Evolutionary conservation across 2,113 vertebrate genomes (phyloP).

Genomic region (Stictonetta naevosa): DNA sequence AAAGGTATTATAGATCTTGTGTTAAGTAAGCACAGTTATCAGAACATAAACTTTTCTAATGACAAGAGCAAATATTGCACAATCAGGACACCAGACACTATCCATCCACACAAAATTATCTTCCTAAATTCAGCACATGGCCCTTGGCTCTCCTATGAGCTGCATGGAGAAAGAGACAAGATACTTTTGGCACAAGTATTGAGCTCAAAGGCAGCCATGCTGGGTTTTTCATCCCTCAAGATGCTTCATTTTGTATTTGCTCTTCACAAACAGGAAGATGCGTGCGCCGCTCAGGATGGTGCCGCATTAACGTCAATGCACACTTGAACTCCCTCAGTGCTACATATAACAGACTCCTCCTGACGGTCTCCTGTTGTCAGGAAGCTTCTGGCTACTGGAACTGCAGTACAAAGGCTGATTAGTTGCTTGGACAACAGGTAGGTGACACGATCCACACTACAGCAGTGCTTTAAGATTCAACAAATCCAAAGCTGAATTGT

Average conservation of each 20-base stretch:
- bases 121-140: not conserved
- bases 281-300: not conserved
- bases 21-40: constrained; percentile 51
- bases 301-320: not conserved
- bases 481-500: not conserved
- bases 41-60: constrained; percentile 43
- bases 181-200: not conserved
- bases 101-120: not conserved
- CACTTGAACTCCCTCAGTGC: not conserved
- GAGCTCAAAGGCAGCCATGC: not conserved
- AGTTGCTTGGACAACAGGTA: not conserved
- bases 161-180: not conserved
- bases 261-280: not conserved
- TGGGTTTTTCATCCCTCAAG: not conserved
- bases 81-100: constrained; percentile 15
- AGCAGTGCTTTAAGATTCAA: not conserved
- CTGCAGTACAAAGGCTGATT: not conserved
- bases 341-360: not conserved
- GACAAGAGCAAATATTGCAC: constrained; percentile 23
- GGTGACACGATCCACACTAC: not conserved
- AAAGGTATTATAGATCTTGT: not conserved
- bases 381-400: not conserved
- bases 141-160: not conserved
- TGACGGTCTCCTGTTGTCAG: accelerated
- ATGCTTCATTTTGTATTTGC: not conserved